A percentile compares a stretch with the other conserved stretches of the same genome.
phyloP scores from a whole-genome alignment of 2,113 vertebrate species.

The Eupsittula cactorum region DNA sequence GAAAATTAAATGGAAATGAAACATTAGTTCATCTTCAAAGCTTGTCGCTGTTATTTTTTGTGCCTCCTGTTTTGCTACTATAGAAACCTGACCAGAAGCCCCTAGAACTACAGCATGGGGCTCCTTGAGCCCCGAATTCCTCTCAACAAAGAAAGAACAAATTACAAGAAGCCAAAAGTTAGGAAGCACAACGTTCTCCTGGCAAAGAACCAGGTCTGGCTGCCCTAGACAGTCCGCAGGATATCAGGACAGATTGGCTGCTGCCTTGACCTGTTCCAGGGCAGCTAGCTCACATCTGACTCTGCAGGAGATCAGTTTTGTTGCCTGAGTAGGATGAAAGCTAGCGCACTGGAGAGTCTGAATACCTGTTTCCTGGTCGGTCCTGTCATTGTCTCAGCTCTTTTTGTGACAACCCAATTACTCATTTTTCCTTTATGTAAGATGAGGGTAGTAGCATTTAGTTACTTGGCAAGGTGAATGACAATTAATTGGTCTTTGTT shows the following conservation, averaged over 20 bases:
- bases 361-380: neutral
- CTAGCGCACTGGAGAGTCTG: neutral
- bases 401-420: neutral
- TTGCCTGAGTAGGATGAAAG: neutral
- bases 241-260: neutral
- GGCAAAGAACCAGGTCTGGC: neutral
- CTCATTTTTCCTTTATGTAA: neutral
- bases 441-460: neutral
- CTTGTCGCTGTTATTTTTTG: neutral
- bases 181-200: neutral
- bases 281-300: neutral
- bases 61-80: neutral
- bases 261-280: neutral
- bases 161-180: neutral
- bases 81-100: neutral
- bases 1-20: neutral
- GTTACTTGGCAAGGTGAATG: neutral
- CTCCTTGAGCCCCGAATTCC: neutral
- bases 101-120: neutral
- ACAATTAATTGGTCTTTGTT: neutral
- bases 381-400: neutral
- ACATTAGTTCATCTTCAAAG: neutral
- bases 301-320: neutral
- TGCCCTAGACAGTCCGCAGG: neutral
- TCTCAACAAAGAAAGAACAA: neutral